Base-by-base conservation (phyloP, 37 sponge, comb jelly and placozoan genomes). In the Oopsacas minuta region DNA sequence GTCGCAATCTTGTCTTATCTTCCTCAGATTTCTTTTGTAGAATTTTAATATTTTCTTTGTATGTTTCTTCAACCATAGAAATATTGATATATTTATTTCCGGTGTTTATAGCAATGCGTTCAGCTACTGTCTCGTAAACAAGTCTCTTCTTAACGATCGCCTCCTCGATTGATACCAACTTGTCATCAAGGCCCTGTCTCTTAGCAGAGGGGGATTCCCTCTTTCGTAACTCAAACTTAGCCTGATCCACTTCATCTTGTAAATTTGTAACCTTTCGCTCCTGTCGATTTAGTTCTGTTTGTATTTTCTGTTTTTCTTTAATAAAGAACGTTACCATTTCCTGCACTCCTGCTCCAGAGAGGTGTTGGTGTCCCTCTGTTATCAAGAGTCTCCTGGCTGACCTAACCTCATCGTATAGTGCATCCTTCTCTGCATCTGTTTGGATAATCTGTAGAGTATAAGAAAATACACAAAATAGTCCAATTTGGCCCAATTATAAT, bases 301-400 rank as follows among this genome's bases (percentile, higher is more conserved):
- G 20, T 34, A 61, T 25, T 34, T 34, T 3, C 75, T 61, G 75
- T n/a, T 12, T 25, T 34, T 61, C 75, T 12, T 61, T 61, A 25
- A 20, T 5, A 34, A 61, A 34, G 75, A 25, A n/a, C 30, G 75
- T 3, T 5, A 61, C 75, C 7, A 61, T 61, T 34, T 61, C 75
- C 28, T 61, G 75, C 20, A 61, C 75, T 34, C 75, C 75, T 25
- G 75, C 75, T 34, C 75, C 75, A 5, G 75, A 61, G 20, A 61
- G 75, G 75, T 61, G 75, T n/a, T 61, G 75, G 75, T 25, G 75
- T 25, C 75, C 75, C 75, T 61, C 75, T 34, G 75, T 25, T 5
- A n/a, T 3, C 28, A 61, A 25, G 32, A 12, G 22, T 12, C 30
- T 61, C 20, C 75, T 25, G 32, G 75, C 75, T 34, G 75, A 25